Base-by-base conservation (phyloP, 2,888 invertebrate species). In the Plagiodera versicolora region DNA sequence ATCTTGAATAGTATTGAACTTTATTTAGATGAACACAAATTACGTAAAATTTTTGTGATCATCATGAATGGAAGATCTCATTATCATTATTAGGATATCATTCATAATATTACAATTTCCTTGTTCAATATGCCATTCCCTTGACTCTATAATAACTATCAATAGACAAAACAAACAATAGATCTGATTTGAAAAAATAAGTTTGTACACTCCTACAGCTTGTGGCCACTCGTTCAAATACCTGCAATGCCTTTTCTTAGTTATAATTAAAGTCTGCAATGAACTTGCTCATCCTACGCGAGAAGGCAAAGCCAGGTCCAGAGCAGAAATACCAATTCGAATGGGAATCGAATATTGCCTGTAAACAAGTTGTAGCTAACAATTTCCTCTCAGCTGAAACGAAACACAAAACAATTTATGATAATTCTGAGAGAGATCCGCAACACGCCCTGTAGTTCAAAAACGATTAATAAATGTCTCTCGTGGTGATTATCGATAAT, bases 361-460 rank as follows among this genome's bases (percentile, higher is more conserved):
- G 49, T 49, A 49, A 49, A 49, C 49, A 49, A 49, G 49, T 30
- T 49, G 49, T 6, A 17, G 49, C 49, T 30, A 11, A 49, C 30
- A 49, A 49, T 30, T 30, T 49, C 28, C 49, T 49, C 14, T 49
- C 30, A 24, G 49, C 49, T 24, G 11, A 28, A 24, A 49, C 49
- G 30, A 30, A 24, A 14, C 30, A 28, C 49, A 49, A 30, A 30
- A 16, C 49, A 28, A 49, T 60, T 58, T 48, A 56, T 56, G 50
- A 58, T 50, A 50, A 51, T 45, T 56, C 45, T 52, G 60, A 58
- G 63, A n/a, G n/a, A 62, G 62, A 60, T 60, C 62, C 61, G 51
- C 56, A 57, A 65, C 65, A 65, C 62, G 62, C 51, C 60, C 60
- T 60, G 62, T 14, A 60, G 62, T 65, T 60, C 60, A 47, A 53